These are phyloP conservation scores for Origma solitaria DNA, from an alignment of 2,113 vertebrate genomes.

Conservation along the genomic window DNA sequence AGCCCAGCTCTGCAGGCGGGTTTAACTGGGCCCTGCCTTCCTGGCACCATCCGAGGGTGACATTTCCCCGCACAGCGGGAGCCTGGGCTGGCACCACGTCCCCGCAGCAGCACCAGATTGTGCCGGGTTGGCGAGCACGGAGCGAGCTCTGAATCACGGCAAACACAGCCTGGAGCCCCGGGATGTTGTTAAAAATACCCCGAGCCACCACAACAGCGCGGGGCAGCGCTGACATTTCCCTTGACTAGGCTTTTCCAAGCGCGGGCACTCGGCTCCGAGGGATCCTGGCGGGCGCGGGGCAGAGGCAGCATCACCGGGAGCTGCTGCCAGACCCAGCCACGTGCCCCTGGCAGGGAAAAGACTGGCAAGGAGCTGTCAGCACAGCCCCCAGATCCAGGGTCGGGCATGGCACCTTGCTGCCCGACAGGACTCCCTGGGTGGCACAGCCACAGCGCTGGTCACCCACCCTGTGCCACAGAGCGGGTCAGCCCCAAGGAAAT, in stretches of 20 bases:
- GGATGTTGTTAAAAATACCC: background rate
- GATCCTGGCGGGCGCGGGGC: accelerated
- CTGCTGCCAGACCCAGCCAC: background rate
- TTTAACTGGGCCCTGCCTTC: accelerated
- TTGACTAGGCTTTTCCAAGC: background rate
- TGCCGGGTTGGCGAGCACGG: background rate
- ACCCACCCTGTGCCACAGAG: background rate
- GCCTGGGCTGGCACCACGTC: background rate
- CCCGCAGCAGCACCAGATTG: background rate
- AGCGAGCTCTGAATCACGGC: background rate
- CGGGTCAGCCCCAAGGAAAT: background rate
- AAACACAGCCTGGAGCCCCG: background rate
- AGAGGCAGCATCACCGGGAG: background rate
- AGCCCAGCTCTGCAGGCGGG: accelerated
- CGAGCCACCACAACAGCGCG: background rate
- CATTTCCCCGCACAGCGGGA: background rate
- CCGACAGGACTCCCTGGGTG: accelerated
- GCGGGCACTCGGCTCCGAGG: accelerated
- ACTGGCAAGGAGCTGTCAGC: background rate
- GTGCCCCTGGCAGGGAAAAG: background rate
- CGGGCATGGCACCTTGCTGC: background rate
- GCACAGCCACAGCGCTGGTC: background rate
- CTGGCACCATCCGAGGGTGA: background rate
- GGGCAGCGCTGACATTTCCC: background rate
- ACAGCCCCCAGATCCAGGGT: accelerated